Evolutionary conservation across 2,113 vertebrate genomes (phyloP).

Genomic region (Numida meleagris): DNA sequence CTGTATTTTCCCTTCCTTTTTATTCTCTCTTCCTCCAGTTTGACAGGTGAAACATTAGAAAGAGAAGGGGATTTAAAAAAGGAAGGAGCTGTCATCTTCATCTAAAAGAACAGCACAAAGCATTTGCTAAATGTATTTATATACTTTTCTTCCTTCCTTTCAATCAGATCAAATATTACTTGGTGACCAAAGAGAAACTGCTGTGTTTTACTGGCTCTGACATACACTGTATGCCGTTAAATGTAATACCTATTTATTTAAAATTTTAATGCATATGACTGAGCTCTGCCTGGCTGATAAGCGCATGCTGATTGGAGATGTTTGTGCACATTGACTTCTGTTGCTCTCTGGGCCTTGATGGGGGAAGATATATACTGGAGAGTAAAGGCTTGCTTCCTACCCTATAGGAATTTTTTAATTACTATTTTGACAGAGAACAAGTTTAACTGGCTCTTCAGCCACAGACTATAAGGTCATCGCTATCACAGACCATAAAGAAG

Average conservation of each 20-base stretch:
- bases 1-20: background rate
- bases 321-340: background rate
- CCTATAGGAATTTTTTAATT: slow-evolving; percentile 69
- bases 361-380: slow-evolving; percentile 15
- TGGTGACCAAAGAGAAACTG: background rate
- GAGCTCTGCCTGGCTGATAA: background rate
- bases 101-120: slow-evolving; percentile 3
- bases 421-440: slow-evolving; percentile 70
- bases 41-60: background rate
- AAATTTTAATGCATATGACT: slow-evolving; percentile 49
- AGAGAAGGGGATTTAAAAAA: background rate
- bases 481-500: slow-evolving; percentile 70
- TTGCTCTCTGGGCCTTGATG: background rate
- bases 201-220: background rate
- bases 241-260: slow-evolving; percentile 54
- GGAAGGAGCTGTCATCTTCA: background rate
- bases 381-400: slow-evolving; percentile 35
- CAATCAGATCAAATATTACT: background rate
- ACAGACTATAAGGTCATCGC: slow-evolving; percentile 67
- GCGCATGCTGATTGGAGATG: background rate
- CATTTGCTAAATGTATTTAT: background rate
- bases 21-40: background rate
- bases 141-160: background rate
- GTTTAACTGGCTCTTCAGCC: slow-evolving; percentile 62
- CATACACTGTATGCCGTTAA: fast-evolving